phyloP scores from a whole-genome alignment of 2,888 invertebrate species.

The Andrena dorsata region DNA sequence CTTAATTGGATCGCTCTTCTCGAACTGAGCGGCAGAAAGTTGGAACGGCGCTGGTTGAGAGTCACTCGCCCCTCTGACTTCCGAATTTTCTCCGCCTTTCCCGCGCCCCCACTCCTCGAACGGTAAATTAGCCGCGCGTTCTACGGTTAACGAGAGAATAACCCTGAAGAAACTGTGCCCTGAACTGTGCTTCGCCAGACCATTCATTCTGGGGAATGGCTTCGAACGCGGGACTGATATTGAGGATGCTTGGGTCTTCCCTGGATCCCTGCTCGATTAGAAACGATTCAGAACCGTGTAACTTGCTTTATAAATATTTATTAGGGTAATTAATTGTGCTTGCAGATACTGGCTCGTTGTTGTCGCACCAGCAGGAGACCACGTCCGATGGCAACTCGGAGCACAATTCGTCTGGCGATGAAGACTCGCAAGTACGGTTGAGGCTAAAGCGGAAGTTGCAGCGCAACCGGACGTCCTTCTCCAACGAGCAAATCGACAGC shows the following conservation, averaged over 20 bases:
- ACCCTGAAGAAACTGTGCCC: neutral
- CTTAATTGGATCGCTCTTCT: conserved; percentile 59
- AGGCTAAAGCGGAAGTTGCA: conserved; percentile 98
- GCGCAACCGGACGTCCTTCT: conserved; percentile 98
- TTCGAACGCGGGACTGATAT: too few species aligned
- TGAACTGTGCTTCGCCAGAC: too few species aligned
- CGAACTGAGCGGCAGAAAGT: conserved; percentile 31
- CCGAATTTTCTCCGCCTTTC: conserved; percentile 30
- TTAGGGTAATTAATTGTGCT: conserved; percentile 16
- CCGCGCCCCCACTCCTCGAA: neutral
- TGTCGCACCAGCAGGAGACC: conserved; percentile 87
- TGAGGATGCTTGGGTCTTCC: too few species aligned
- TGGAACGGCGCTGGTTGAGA: conserved; percentile 19
- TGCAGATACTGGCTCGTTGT: conserved; percentile 83
- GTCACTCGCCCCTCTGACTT: neutral
- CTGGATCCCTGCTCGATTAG: too few species aligned
- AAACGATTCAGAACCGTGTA: too few species aligned
- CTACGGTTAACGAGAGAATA: conserved; percentile 9
- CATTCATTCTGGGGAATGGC: too few species aligned
- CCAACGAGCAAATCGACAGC: conserved; percentile 99
- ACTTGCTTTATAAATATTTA: too few species aligned
- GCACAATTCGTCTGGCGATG: conserved; percentile 95
- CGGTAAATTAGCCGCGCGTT: conserved; percentile 6
- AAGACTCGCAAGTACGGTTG: conserved; percentile 96
- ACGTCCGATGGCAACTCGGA: conserved; percentile 96